A percentile compares a stretch with the other conserved stretches of the same genome.
phyloP scores from a whole-genome alignment of 2,113 vertebrate species.

The Parotia lawesii region DNA sequence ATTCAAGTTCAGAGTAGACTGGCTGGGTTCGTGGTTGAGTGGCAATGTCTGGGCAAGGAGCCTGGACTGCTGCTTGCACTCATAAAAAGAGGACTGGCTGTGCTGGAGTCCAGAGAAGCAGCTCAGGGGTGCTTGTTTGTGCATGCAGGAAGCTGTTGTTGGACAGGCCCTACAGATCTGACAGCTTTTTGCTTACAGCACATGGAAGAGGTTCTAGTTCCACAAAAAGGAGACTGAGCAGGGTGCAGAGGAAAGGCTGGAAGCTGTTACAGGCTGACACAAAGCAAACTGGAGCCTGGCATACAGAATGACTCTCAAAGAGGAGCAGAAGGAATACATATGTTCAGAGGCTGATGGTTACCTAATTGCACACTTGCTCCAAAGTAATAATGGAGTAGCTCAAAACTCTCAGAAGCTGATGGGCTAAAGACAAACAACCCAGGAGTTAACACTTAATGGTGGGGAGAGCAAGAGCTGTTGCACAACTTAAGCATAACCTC shows the following conservation, averaged over 20 bases:
- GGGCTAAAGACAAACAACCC: neutral
- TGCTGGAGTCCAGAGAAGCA: neutral
- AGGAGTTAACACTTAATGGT: neutral
- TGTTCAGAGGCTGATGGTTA: neutral
- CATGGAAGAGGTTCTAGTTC: neutral
- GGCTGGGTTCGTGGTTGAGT: neutral
- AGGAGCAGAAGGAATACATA: neutral
- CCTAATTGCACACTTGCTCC: neutral
- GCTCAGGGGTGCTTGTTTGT: neutral
- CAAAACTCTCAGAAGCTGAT: neutral
- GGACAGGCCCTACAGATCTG: neutral
- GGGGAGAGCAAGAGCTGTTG: neutral
- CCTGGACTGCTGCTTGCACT: neutral
- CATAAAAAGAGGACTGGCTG: neutral
- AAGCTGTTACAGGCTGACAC: neutral
- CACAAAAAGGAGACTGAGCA: rapidly evolving
- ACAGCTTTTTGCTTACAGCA: neutral
- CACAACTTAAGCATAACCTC: neutral
- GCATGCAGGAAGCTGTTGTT: neutral
- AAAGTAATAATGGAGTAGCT: neutral
- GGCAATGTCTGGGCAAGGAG: neutral
- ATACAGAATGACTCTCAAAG: neutral
- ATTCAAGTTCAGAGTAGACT: neutral
- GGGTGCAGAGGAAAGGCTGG: neutral
- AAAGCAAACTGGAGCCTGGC: neutral